These are phyloP conservation scores for Tragelaphus buxtoni DNA, from an alignment of 2,113 vertebrate species.

Conservation along the genomic window DNA sequence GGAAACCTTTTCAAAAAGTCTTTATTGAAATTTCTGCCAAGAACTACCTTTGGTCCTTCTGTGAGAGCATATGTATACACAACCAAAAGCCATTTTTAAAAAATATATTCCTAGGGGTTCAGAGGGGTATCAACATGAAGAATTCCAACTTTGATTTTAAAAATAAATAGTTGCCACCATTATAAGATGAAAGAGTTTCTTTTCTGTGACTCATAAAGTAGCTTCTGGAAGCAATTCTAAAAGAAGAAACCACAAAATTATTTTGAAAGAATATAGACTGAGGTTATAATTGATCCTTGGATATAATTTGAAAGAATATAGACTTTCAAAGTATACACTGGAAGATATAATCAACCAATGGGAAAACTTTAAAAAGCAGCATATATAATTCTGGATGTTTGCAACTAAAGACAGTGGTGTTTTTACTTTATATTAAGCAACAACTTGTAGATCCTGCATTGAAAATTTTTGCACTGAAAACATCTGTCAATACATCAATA, in stretches of 20 bases:
- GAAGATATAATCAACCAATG: background rate
- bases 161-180: background rate
- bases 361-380: background rate
- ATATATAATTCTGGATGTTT: background rate
- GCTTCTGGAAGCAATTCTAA: background rate
- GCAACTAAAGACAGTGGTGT: background rate
- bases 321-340: background rate
- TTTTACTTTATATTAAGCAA: background rate
- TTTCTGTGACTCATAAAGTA: background rate
- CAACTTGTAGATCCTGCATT: background rate
- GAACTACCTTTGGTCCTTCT: background rate
- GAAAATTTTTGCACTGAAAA: background rate
- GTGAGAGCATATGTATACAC: background rate
- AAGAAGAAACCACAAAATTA: background rate
- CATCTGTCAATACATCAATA: background rate
- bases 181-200: background rate
- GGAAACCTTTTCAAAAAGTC: background rate
- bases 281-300: background rate
- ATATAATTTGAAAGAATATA: background rate
- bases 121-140: background rate
- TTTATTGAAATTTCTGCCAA: background rate
- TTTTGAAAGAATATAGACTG: background rate
- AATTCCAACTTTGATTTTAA: background rate
- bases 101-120: background rate
- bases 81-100: background rate